Base-by-base conservation (phyloP, 2,888 invertebrate species). In the Lysandra coridon region DNA sequence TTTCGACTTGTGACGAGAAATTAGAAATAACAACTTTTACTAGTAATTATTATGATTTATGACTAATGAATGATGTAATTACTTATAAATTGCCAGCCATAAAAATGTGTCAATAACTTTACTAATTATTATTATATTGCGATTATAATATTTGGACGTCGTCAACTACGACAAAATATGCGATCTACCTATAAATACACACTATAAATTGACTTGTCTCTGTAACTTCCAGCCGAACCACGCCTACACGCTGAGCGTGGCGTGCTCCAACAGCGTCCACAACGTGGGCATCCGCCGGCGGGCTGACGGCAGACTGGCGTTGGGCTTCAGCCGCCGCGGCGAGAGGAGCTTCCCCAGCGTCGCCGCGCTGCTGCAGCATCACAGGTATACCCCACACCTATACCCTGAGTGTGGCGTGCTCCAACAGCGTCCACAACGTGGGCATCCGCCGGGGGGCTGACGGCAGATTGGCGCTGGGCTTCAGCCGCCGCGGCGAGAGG, bases 281-380 rank as follows among this genome's bases (percentile, higher is more conserved):
- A 96, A 96, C 86, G 93, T 96, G 37, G 95, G 95, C 53, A 93
- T 96, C n/a, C 87, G 95, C 0, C 90, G 95, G 12, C 90, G 95
- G 7, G 85, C 91, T 1, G 96, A 96, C 86, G 94, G 94, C 30
- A 89, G 94, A 1, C 89, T 96, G 23, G 95, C 96, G 0, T 90
- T 96, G 74, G 96, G 96, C 78, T 95, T 89, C 82, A 91, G 95
- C 78, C 93, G 96, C 79, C 87, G 90, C 73, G 93, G 95, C 7
- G 96, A 96, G 84, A 85, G 91, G 78, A 93, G 93, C 86, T 96
- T 96, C 87, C 85, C 87, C 62, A 93, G 93, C 85, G 88, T 96
- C 78, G 88, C 95, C 78, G 88, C 91, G 44, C 87, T 96, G 80
- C 90, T 96, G 75, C 95, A 95, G 80, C 95, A 96, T 82, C 95